Evolutionary conservation across 2,888 invertebrate genomes (phyloP).

Genomic region (Deilephila porcellus): DNA sequence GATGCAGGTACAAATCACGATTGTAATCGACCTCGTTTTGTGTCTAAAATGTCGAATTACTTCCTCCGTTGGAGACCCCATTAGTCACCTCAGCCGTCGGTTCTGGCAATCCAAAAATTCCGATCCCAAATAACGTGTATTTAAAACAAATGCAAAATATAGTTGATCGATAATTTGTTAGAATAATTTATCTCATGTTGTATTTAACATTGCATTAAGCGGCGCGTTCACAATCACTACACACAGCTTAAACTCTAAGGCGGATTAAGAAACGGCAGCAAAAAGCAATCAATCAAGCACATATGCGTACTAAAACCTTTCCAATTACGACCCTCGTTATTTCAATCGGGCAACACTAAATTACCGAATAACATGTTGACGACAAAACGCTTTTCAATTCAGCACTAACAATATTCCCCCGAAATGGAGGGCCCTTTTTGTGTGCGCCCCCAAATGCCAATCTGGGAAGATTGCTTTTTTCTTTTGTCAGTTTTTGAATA

Average conservation of each 20-base stretch:
- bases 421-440: slow-evolving; percentile 68
- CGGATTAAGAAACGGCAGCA: slow-evolving; percentile 50
- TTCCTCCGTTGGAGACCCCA: no score
- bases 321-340: slow-evolving; percentile 77
- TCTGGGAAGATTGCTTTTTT: slow-evolving; percentile 83
- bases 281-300: slow-evolving; percentile 74
- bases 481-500: slow-evolving; percentile 84
- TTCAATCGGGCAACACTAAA: slow-evolving; percentile 79
- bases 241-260: slow-evolving; percentile 30
- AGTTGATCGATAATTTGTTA: background rate
- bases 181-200: background rate
- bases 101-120: no score
- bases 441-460: slow-evolving; percentile 80
- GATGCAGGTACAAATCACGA: no score
- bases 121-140: no score
- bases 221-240: background rate
- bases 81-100: no score
- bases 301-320: slow-evolving; percentile 72
- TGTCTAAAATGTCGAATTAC: no score
- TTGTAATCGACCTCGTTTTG: no score
- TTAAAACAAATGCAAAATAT: no score
- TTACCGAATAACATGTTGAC: slow-evolving; percentile 83
- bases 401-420: slow-evolving; percentile 73
- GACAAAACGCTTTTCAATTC: slow-evolving; percentile 83
- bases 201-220: background rate